phyloP scores from a whole-genome alignment of 2,797 vertebrate genomes.

The Novumbra hubbsi region DNA sequence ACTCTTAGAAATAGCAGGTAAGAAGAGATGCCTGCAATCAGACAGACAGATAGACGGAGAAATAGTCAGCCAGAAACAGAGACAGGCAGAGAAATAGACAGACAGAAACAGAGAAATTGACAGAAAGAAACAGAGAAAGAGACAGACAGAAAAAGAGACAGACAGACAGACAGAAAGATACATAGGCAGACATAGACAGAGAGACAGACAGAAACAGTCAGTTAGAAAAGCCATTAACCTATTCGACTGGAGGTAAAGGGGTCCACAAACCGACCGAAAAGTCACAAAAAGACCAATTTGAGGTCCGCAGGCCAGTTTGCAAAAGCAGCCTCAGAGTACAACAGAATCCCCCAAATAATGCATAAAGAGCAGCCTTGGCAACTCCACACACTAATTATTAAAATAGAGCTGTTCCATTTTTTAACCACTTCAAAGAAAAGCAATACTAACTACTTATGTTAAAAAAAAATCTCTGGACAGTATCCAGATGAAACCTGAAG shows the following conservation, averaged over 20 bases:
- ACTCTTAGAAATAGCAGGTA: conserved; percentile 63
- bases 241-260: too few relatives aligned
- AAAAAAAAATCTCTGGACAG: too few relatives aligned
- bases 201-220: conserved; percentile 21
- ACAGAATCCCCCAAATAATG: too few relatives aligned
- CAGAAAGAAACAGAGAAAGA: conserved; percentile 21
- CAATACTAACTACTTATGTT: too few relatives aligned
- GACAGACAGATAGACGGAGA: conserved; percentile 13
- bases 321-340: too few relatives aligned
- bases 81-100: conserved; percentile 13
- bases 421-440: too few relatives aligned
- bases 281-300: conserved; percentile 45
- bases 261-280: conserved; percentile 33
- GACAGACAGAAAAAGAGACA: background rate
- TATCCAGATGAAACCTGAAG: too few relatives aligned
- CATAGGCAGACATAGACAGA: background rate
- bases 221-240: too few relatives aligned
- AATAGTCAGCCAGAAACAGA: conserved; percentile 3
- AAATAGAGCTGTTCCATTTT: too few relatives aligned
- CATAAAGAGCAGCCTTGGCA: too few relatives aligned
- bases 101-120: conserved; percentile 17
- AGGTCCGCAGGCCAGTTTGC: too few relatives aligned
- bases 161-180: conserved; percentile 13
- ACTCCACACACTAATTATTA: too few relatives aligned
- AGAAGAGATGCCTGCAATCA: conserved; percentile 18